These are phyloP conservation scores for Paracyclopina nana DNA, from an alignment of 1,140 invertebrate species.

Conservation along the genomic window DNA sequence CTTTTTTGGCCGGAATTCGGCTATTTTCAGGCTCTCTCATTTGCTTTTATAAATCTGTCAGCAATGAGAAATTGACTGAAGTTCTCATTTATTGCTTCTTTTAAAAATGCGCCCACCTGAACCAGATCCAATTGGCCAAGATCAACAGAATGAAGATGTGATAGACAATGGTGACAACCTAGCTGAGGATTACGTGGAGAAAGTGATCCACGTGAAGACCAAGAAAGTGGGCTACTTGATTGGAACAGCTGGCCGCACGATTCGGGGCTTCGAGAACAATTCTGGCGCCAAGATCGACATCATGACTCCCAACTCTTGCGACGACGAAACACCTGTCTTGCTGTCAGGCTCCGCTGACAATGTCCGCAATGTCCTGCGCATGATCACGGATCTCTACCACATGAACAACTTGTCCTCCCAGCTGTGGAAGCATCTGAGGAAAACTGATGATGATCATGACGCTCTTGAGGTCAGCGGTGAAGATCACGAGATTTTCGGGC, in stretches of 20 bases:
- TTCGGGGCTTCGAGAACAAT: neutral
- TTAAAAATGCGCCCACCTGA: neutral
- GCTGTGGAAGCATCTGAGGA: neutral
- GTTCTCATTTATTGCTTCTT: too few species aligned
- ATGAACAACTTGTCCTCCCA: neutral
- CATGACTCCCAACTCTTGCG: neutral
- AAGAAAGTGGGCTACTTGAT: neutral
- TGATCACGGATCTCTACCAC: neutral
- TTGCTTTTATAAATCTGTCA: too few species aligned
- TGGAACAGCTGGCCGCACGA: neutral
- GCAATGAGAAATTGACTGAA: too few species aligned
- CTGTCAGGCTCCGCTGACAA: neutral
- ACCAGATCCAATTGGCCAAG: neutral
- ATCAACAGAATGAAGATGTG: neutral
- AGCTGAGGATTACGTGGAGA: neutral
- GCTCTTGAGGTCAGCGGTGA: too few species aligned
- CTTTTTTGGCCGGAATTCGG: too few species aligned
- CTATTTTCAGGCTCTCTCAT: too few species aligned
- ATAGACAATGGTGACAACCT: neutral
- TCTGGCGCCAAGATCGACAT: neutral
- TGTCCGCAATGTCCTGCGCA: slow-evolving; percentile 2
- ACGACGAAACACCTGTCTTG: neutral
- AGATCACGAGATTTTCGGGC: too few species aligned
- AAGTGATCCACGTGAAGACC: neutral
- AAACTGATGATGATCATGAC: too few species aligned